Conservation (phyloP, 92 coral and sea anemone species). For the Phymanthus crucifer region DNA sequence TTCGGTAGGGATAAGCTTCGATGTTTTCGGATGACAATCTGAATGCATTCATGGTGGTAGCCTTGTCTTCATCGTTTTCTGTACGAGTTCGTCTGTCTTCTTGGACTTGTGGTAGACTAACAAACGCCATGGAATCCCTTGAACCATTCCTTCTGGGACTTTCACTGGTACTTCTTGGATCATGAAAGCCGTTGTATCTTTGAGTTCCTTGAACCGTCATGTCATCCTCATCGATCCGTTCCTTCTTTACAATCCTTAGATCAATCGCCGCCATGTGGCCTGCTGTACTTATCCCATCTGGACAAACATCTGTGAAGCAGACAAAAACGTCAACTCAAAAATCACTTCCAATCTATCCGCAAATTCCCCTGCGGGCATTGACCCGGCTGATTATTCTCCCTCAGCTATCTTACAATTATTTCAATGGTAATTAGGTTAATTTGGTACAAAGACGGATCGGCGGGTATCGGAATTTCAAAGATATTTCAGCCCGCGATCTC, state of each 20-base stretch:
- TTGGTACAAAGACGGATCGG: slow-evolving; percentile 6
- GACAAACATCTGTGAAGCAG: slow-evolving; percentile 16
- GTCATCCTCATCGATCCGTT: slow-evolving; percentile 30
- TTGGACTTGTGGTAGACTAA: background rate
- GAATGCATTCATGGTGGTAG: background rate
- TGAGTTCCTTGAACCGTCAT: background rate
- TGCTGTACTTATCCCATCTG: background rate
- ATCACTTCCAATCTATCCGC: slow-evolving; percentile 3
- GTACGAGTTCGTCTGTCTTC: background rate
- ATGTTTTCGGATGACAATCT: slow-evolving; percentile 11
- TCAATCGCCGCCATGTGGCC: slow-evolving; percentile 11
- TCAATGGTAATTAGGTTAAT: slow-evolving; percentile 18
- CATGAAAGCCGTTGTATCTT: background rate
- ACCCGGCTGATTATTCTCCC: background rate
- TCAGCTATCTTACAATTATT: slow-evolving; percentile 9
- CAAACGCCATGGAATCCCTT: background rate
- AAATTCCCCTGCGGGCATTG: slow-evolving; percentile 16
- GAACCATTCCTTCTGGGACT: background rate
- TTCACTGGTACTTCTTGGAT: background rate
- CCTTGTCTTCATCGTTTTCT: background rate
- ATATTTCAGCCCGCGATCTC: background rate
- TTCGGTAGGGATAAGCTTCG: slow-evolving; percentile 26
- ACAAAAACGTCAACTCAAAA: background rate
- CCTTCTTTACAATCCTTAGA: slow-evolving; percentile 27
- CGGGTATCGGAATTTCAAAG: background rate